Evolutionary conservation across 2,113 vertebrate genomes (phyloP).

Genomic region (Salminus brasiliensis): DNA sequence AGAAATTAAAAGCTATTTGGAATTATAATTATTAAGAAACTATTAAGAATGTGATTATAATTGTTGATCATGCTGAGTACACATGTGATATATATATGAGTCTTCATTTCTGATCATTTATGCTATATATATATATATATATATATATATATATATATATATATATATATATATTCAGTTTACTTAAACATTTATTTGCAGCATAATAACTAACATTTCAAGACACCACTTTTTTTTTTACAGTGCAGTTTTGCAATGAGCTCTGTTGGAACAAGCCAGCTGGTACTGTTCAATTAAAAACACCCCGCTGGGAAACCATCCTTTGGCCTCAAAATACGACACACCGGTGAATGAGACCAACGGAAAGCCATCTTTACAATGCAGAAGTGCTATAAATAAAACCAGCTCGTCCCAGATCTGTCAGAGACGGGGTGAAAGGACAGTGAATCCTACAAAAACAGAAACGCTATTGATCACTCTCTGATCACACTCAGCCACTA

Average conservation of each 20-base stretch:
- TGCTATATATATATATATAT: too few species aligned
- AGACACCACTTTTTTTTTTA: too few species aligned
- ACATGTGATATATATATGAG: too few species aligned
- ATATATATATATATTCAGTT: too few species aligned
- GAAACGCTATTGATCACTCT: conserved; percentile 30
- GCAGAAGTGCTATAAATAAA: conserved; percentile 55
- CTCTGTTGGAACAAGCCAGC: not conserved
- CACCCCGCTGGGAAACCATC: conserved; percentile 6
- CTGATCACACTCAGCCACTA: conserved; percentile 13
- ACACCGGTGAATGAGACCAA: conserved; percentile 14
- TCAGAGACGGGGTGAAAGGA: conserved; percentile 63
- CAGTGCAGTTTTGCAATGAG: not conserved
- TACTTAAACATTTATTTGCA: not conserved
- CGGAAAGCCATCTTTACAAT: conserved; percentile 28
- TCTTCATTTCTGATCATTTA: too few species aligned
- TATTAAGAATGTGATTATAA: too few species aligned
- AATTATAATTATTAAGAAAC: too few species aligned
- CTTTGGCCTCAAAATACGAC: conserved; percentile 23
- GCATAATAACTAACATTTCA: not conserved
- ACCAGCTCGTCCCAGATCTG: conserved; percentile 67
- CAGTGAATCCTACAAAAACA: conserved; percentile 36
- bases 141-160: too few species aligned
- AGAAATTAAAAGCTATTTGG: too few species aligned
- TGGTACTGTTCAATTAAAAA: not conserved
- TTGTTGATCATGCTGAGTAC: too few species aligned